These are phyloP conservation scores for Sphenopsis melanotis DNA, from an alignment of 2,797 vertebrate genomes.

Conservation along the genomic window DNA sequence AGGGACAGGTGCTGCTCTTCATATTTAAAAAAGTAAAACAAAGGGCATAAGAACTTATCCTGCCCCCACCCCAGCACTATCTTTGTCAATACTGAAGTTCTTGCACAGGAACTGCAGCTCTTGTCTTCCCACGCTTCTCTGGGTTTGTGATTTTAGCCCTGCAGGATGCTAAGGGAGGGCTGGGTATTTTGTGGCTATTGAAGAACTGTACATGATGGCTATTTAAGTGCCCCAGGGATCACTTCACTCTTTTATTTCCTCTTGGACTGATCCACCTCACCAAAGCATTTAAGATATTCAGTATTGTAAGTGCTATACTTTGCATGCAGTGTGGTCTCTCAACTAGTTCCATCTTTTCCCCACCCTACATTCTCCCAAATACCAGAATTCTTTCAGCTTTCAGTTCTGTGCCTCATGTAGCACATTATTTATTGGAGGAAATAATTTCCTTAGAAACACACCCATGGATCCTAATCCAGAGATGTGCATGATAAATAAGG, in stretches of 20 bases:
- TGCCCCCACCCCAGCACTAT: background rate
- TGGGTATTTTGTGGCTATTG: background rate
- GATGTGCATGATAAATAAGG: background rate
- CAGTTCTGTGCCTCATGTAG: background rate
- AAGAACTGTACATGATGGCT: background rate
- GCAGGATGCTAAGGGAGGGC: background rate
- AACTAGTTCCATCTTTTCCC: background rate
- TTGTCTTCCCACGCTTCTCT: constrained; percentile 7
- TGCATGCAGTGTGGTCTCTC: background rate
- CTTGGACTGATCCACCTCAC: background rate
- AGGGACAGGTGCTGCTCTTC: background rate
- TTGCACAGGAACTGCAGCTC: background rate
- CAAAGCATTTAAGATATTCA: background rate
- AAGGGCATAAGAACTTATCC: background rate
- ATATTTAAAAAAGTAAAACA: background rate
- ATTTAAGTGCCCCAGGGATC: background rate
- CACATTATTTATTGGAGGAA: background rate
- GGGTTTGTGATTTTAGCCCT: constrained; percentile 15
- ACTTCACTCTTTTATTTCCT: constrained; percentile 3
- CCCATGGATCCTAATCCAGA: background rate
- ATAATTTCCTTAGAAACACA: background rate
- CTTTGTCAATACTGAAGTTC: background rate
- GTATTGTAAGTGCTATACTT: background rate
- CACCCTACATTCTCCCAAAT: background rate
- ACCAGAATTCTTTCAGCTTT: background rate